Conservation (phyloP, 2,888 invertebrate genomes). For the Scrobipalpa atriplicella region DNA sequence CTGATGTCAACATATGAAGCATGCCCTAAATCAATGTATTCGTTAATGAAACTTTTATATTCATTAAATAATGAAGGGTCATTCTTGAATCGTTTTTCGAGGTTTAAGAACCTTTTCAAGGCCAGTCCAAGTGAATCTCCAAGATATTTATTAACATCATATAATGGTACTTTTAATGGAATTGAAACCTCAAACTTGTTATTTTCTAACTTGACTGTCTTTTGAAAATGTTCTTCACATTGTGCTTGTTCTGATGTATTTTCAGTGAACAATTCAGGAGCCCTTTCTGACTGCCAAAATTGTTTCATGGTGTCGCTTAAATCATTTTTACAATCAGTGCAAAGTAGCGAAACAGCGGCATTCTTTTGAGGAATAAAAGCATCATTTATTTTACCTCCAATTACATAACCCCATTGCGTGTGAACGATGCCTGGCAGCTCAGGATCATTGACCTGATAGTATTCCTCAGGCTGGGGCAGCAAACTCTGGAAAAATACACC, state of each 20-base stretch:
- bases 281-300: background rate
- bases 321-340: background rate
- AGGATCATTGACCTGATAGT: background rate
- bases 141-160: background rate
- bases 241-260: background rate
- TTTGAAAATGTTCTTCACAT: background rate
- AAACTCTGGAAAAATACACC: constrained; percentile 24
- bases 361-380: no score
- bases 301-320: background rate
- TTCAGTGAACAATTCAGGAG: background rate
- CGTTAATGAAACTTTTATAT: background rate
- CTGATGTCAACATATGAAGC: background rate
- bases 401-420: background rate
- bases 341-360: background rate
- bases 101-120: background rate
- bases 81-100: background rate
- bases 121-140: background rate
- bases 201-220: background rate
- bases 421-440: background rate
- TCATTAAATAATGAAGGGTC: background rate
- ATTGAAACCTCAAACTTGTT: background rate
- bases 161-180: background rate
- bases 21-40: background rate
- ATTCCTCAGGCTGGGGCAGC: background rate
- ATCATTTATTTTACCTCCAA: background rate